Evolutionary conservation across 2,888 invertebrate genomes (phyloP), one percentile per base, ranked within the genome.

Genomic region (Mythimna albipuncta): DNA sequence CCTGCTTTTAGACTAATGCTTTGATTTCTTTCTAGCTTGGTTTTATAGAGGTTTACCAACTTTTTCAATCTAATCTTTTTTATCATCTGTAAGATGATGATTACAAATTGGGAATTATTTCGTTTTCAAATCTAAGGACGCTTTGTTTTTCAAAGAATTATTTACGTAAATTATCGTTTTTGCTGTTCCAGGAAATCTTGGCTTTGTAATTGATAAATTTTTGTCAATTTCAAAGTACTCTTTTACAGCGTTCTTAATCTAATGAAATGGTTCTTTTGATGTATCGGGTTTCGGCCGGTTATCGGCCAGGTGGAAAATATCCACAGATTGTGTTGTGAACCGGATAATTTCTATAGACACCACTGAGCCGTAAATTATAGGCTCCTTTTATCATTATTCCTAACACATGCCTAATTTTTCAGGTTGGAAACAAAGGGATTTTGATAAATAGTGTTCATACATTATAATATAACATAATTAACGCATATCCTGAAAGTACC

Each of bases 251-350:
- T 72, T 75, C 65, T 84, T 82, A 61, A 78, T 81, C 72, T 81
- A 85, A 84, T 84, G 83, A 70, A 85, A 85, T 69, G 79, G 70
- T 82, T 80, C 80, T 87, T 90, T 90, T 91, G 89, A 91, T 88
- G 84, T 83, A 72, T 72, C 19, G 71, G 81, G 80, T 72, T 69
- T 73, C 35, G 79, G 74, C 80, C 77, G 79, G 77, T 68, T 70
- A 65, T 84, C 85, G 72, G 70, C 80, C 85, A 87, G 81, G 80
- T 84, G 88, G 87, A 91, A 90, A 85, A 88, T 87, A 88, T 89
- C 88, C 74, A 82, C 77, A 83, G 81, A 86, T 86, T 88, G 88
- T 84, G 85, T 88, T 75, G 67, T 84, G 85, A 83, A 85, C 83
- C 73, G 81, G 74, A 87, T 86, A 76, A 84, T 83, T 85, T 74